phyloP scores from a whole-genome alignment of 1,140 invertebrate species.

The Ectropis grisescens region DNA sequence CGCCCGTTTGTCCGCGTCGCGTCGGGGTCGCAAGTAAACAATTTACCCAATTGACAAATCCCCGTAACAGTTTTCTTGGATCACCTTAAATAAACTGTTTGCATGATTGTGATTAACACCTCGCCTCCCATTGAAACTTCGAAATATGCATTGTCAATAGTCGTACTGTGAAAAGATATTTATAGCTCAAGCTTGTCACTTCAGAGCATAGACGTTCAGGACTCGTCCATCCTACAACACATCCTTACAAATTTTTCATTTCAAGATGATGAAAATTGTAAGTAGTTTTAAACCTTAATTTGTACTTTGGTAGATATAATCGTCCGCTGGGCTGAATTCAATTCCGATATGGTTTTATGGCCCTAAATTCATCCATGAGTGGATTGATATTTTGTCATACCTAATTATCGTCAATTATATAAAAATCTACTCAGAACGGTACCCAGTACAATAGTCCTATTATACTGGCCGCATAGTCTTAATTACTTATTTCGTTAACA shows the following conservation, averaged over 20 bases:
- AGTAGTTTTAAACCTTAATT: slow-evolving; percentile 20
- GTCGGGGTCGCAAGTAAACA: no score
- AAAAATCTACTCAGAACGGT: no score
- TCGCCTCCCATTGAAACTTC: slow-evolving; percentile 49
- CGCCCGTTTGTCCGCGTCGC: no score
- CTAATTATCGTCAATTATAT: no score
- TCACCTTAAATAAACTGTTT: slow-evolving; percentile 62
- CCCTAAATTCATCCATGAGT: no score
- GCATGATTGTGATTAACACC: slow-evolving; percentile 63
- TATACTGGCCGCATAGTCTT: no score
- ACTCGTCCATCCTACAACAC: slow-evolving; percentile 28
- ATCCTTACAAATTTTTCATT: slow-evolving; percentile 13
- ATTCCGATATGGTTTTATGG: no score
- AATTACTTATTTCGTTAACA: no score
- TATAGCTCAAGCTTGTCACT: slow-evolving; percentile 34
- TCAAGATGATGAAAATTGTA: slow-evolving; percentile 56
- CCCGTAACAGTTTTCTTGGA: slow-evolving; percentile 48
- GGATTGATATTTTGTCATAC: no score
- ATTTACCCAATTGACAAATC: slow-evolving; percentile 61
- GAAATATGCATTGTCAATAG: slow-evolving; percentile 53
- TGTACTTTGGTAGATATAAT: no score
- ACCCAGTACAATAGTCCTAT: no score
- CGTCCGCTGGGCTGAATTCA: no score
- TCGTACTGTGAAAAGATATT: slow-evolving; percentile 47
- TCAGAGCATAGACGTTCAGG: slow-evolving; percentile 39